These are phyloP conservation scores for Muschampia plurimacula DNA, from an alignment of 2,888 invertebrate genomes.

Conservation along the genomic window DNA sequence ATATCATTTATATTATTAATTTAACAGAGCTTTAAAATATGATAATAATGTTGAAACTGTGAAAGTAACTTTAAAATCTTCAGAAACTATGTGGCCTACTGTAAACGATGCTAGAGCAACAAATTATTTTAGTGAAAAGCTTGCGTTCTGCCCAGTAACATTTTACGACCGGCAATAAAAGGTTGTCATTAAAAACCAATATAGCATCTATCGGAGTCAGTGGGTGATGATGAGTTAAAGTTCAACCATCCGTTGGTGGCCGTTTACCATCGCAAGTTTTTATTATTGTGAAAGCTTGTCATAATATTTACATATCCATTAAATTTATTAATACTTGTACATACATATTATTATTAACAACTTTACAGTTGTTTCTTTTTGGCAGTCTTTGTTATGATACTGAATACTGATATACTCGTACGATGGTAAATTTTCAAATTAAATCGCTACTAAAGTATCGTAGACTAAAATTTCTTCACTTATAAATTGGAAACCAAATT, in stretches of 20 bases:
- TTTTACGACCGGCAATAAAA: slow-evolving; percentile 51
- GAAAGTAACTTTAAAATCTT: not conserved
- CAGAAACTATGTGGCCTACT: slow-evolving; percentile 2
- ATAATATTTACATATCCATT: slow-evolving; percentile 49
- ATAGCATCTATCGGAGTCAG: slow-evolving; percentile 43
- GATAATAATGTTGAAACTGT: not conserved
- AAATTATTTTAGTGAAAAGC: slow-evolving; percentile 16
- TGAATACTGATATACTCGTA: not conserved
- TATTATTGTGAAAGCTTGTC: slow-evolving; percentile 52
- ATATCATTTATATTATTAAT: too few species aligned
- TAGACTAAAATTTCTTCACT: not conserved
- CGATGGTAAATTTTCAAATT: too few species aligned
- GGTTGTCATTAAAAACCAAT: slow-evolving; percentile 51
- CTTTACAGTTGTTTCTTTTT: slow-evolving; percentile 14
- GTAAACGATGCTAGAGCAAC: slow-evolving; percentile 7
- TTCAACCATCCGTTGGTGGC: slow-evolving; percentile 54
- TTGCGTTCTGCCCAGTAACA: slow-evolving; percentile 38
- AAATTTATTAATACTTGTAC: slow-evolving; percentile 43
- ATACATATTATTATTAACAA: slow-evolving; percentile 7
- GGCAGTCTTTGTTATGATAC: slow-evolving; percentile 5
- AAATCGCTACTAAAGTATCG: not conserved
- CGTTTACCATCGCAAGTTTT: slow-evolving; percentile 47
- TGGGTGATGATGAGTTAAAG: slow-evolving; percentile 52
- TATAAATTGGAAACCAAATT: slow-evolving; percentile 9
- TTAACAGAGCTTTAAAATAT: not conserved